These are phyloP conservation scores for Lasioglossum lativentre DNA, from an alignment of 2,888 invertebrate genomes.

Conservation along the genomic window DNA sequence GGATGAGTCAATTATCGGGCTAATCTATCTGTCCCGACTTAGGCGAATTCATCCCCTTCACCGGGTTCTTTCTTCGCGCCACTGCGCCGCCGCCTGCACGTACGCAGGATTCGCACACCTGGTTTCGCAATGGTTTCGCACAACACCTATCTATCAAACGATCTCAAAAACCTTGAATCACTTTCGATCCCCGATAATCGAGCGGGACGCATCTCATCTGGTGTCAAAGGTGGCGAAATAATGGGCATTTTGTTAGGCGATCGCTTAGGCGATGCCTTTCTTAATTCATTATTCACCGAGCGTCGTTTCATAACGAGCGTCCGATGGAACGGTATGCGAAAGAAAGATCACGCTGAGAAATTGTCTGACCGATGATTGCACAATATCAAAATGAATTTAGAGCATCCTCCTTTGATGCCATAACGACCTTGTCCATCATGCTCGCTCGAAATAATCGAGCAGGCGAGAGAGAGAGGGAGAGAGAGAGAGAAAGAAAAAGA, in stretches of 20 bases:
- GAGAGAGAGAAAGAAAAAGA: background rate
- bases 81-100: background rate
- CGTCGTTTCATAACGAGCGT: slow-evolving; percentile 28
- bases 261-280: slow-evolving; percentile 16
- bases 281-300: slow-evolving; percentile 42
- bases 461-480: background rate
- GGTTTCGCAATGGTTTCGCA: background rate
- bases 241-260: slow-evolving; percentile 22
- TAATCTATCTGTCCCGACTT: background rate
- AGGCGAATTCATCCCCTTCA: slow-evolving; percentile 8
- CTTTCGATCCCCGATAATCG: slow-evolving; percentile 22
- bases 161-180: slow-evolving; percentile 17
- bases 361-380: slow-evolving; percentile 24
- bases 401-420: slow-evolving; percentile 35
- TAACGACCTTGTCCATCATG: slow-evolving; percentile 47
- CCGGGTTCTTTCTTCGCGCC: background rate
- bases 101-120: background rate
- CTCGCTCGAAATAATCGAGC: background rate
- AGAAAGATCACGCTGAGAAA: slow-evolving; percentile 34
- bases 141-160: background rate
- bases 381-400: slow-evolving; percentile 38
- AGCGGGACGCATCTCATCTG: background rate
- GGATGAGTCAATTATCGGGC: background rate
- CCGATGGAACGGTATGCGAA: background rate
- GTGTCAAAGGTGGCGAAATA: slow-evolving; percentile 20